Evolutionary conservation across 2,888 invertebrate species (phyloP).

Genomic region (Sisyra nigra): DNA sequence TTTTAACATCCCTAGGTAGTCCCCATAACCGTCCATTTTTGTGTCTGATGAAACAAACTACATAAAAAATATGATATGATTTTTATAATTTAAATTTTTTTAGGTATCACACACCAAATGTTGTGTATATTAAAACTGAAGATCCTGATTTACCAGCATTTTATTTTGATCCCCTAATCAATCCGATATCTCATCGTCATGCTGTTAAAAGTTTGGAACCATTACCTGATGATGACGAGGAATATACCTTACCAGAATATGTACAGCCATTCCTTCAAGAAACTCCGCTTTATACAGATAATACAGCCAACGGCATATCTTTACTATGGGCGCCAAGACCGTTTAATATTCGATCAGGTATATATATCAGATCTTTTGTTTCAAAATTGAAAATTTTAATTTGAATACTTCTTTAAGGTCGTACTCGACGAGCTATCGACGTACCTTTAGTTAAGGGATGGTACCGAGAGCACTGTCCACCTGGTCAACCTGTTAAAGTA

Average conservation of each 20-base stretch:
- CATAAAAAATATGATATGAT: neutral
- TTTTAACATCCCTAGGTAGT: no score
- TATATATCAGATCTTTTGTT: conserved; percentile 11
- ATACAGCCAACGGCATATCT: conserved; percentile 97
- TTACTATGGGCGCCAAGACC: conserved; percentile 96
- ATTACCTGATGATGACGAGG: conserved; percentile 84
- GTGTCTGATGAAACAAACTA: no score
- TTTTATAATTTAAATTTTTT: conserved; percentile 14
- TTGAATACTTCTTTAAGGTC: conserved; percentile 35
- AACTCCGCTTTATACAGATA: conserved; percentile 92
- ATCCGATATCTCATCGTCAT: conserved; percentile 93
- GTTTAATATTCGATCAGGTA: conserved; percentile 85
- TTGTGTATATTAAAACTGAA: conserved; percentile 99
- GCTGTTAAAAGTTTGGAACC: conserved; percentile 70
- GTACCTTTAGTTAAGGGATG: conserved; percentile 95
- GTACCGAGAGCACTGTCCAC: conserved; percentile 90
- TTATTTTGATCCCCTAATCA: conserved; percentile 98
- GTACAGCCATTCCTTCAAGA: conserved; percentile 89
- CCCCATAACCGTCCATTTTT: no score
- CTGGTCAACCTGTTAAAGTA: conserved; percentile 96
- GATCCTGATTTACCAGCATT: conserved; percentile 99
- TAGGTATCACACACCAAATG: conserved; percentile 98
- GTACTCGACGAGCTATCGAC: conserved; percentile 87
- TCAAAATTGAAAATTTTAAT: neutral
- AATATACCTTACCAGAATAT: conserved; percentile 79